Base-by-base conservation (phyloP, 2,113 vertebrate species). In the Camelus bactrianus region DNA sequence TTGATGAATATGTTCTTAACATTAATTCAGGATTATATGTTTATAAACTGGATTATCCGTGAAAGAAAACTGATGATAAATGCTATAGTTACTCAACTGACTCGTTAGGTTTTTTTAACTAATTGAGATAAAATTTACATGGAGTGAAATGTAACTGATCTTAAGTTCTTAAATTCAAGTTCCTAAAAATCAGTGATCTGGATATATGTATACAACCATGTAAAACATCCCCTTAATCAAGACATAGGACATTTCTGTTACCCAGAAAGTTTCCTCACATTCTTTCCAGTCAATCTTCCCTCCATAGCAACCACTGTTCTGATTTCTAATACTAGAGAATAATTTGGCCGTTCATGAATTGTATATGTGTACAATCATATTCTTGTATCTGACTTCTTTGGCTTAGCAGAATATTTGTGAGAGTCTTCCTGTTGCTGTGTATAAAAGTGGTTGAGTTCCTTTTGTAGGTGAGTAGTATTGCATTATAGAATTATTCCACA, bases 91-190 rank as follows among this genome's bases (percentile, higher is more conserved):
- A 42, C 62, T 97, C 35, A 75, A 2, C 30, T 89, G 48, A 56
- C 3, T 50, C 46, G 24, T 10, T 1, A 56, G 8, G 15, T 46
- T 67, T 70, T 80, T 93, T 73, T n/a, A 8, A 64, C 77, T 65
- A 73, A 46, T 30, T 60, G 19, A 46, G n/a, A 30, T 89, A 72
- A 86, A 79, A 73, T 87, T 42, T 60, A 79, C 3, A 17, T 62
- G 42, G 12, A 54, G 28, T 65, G 24, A 95, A 92, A 67, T 93
- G 22, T 42, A 81, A 84, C 17, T 38, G 60, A 20, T 56, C 20
- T 93, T 35, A 54, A 77, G 9, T 62, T 76, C 48, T 94, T 92
- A 54, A 81, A 93, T 89, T 88, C 77, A 95, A 94, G 22, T 94
- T 93, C 9, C 20, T 83, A 91, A 86, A 89, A 86, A 62, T 46